These are phyloP conservation scores for Teleopsis dalmanni DNA, from an alignment of 1,140 invertebrate genomes.

Conservation along the genomic window DNA sequence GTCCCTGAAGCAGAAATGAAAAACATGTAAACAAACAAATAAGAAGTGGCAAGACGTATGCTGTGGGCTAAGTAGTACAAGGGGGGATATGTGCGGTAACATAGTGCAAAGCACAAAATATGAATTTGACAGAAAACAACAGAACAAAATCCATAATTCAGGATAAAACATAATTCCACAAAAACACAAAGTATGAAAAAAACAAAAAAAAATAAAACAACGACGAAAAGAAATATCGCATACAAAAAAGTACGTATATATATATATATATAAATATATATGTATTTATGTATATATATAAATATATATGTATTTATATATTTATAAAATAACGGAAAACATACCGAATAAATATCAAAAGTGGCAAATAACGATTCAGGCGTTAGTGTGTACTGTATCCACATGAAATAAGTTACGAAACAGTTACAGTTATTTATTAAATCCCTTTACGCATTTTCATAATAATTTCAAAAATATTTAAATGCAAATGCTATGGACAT, in stretches of 20 bases:
- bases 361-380: too few species aligned
- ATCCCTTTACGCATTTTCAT: conserved; percentile 45
- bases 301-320: neutral
- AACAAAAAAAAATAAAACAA: conserved; percentile 1
- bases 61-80: too few species aligned
- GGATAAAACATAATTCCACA: conserved; percentile 44
- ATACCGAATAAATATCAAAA: too few species aligned
- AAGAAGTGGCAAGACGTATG: conserved; percentile 3
- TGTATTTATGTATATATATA: neutral
- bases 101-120: conserved; percentile 21
- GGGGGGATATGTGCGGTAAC: too few species aligned
- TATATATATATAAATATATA: neutral
- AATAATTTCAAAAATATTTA: conserved; percentile 37
- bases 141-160: conserved; percentile 45
- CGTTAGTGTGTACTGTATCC: too few species aligned
- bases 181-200: conserved; percentile 9
- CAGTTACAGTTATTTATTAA: conserved; percentile 45
- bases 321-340: too few species aligned
- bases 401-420: conserved; percentile 19
- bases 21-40: conserved; percentile 5
- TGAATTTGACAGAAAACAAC: conserved; percentile 45
- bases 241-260: neutral
- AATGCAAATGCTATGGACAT: conserved; percentile 20
- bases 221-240: conserved; percentile 3
- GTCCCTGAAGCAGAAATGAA: too few species aligned